Base-by-base conservation (phyloP, 1,140 invertebrate species). In the Heliconius nattereri region DNA sequence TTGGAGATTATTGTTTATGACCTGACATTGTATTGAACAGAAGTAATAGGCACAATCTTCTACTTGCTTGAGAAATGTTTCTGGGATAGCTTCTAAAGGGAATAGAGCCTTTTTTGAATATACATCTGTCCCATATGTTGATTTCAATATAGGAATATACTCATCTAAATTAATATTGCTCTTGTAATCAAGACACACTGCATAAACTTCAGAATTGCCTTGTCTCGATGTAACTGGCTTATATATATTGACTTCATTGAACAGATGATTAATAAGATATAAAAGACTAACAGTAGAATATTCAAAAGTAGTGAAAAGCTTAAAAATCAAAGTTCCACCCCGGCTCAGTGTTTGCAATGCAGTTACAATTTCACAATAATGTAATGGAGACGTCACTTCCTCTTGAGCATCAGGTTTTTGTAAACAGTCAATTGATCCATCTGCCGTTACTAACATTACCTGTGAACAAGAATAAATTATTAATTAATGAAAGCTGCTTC, bases 131-230 rank as follows among this genome's bases (percentile, higher is more conserved):
- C 95, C 94, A 88, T 95, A 96, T 85, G 95, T 85, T n/a, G 90
- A 77, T 85, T 91, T 90, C 1, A 97, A 86, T 11, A 88, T 89
- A 1, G 90, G 71, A 78, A 96, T 85, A 87, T 95, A 95, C 2
- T 90, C 83, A 16, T 89, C 79, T 1, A 95, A 78, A 23, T 86
- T 84, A 13, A 94, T 80, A 60, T 78, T 85, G 35, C 96, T 96
- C 81, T 94, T 94, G 87, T 96, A 98, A 20, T 94, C 93, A n/a
- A 96, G 84, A 89, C 98, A 98, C 16, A 99, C 95, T 0, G 98
- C 94, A 92, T 99, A 99, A 0, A 97, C 96, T 92, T 99, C 98
- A 0, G 98, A 99, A 92, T 99, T 99, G 16, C 98, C 98, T 87
- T 97, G 96, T 90, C 98, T 98, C 66, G 98, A 99, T 0, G 98